Evolutionary conservation across 2,797 vertebrate species (phyloP).

Genomic region (Coreius guichenoti): DNA sequence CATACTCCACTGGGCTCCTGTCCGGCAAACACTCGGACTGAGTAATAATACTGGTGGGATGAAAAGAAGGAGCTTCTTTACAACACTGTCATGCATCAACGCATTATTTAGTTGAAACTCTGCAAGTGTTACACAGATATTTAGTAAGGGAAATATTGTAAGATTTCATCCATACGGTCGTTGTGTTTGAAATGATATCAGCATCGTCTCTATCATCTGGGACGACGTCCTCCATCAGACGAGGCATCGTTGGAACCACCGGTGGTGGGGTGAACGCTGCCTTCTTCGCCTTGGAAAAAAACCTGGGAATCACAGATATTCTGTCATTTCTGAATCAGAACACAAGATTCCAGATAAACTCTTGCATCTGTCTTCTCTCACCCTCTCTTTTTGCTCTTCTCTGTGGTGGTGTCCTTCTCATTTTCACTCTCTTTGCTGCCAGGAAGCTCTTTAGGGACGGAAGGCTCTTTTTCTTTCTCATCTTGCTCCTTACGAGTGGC

Average conservation of each 20-base stretch:
- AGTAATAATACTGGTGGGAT: constrained; percentile 88
- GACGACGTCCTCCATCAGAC: constrained; percentile 89
- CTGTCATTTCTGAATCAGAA: neutral
- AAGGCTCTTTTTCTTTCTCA: constrained; percentile 83
- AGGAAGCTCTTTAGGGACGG: constrained; percentile 73
- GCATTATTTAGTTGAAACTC: neutral
- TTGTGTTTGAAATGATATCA: constrained; percentile 93
- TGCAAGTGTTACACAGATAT: neutral
- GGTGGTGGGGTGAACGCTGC: constrained; percentile 86
- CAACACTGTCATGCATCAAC: neutral
- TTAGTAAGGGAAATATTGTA: neutral
- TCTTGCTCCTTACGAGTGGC: constrained; percentile 86
- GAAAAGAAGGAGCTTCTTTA: constrained; percentile 18
- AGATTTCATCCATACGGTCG: constrained; percentile 79
- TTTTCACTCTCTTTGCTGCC: constrained; percentile 84
- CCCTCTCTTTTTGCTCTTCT: constrained; percentile 95
- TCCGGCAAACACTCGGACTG: constrained; percentile 89
- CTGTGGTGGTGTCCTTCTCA: constrained; percentile 90
- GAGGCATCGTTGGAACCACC: constrained; percentile 84
- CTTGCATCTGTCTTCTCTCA: constrained; percentile 69
- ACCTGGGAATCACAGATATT: constrained; percentile 75
- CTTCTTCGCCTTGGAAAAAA: constrained; percentile 94
- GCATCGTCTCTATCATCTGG: constrained; percentile 90
- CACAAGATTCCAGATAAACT: neutral
- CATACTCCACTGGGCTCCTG: constrained; percentile 91